phyloP scores from a whole-genome alignment of 2,113 vertebrate genomes.

The Pteropus alecto region DNA sequence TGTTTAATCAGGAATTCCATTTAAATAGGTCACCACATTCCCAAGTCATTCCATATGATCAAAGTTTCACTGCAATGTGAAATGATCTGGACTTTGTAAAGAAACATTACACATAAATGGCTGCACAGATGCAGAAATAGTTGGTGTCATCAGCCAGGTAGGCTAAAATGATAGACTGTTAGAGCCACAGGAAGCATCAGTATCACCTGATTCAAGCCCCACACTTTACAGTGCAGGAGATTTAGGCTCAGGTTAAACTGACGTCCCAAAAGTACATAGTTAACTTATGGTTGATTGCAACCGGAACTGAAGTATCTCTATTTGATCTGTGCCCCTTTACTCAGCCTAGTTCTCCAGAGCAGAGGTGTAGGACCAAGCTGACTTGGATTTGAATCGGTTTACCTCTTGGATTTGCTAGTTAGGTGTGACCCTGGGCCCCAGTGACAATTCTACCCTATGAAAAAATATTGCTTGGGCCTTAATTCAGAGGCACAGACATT shows the following conservation, averaged over 20 bases:
- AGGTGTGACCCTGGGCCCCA: not conserved
- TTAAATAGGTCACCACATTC: not conserved
- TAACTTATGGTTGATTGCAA: not conserved
- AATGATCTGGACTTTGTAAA: not conserved
- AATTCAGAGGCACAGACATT: not conserved
- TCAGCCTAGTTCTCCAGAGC: not conserved
- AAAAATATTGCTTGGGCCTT: not conserved
- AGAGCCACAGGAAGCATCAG: not conserved
- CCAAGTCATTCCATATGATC: not conserved
- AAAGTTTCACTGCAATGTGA: not conserved
- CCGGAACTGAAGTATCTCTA: not conserved
- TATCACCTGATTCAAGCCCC: not conserved
- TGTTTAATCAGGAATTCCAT: slow-evolving; percentile 6
- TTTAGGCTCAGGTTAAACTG: not conserved
- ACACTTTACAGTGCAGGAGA: not conserved
- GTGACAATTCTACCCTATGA: not conserved
- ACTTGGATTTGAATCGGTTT: not conserved
- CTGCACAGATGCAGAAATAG: not conserved
- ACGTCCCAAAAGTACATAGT: not conserved
- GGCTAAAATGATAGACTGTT: not conserved
- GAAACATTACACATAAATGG: not conserved
- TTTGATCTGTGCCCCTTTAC: not conserved
- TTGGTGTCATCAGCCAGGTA: not conserved
- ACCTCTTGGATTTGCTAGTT: not conserved
- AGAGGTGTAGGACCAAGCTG: not conserved